Conservation (phyloP, 2,113 vertebrate genomes). For the Origma solitaria region DNA sequence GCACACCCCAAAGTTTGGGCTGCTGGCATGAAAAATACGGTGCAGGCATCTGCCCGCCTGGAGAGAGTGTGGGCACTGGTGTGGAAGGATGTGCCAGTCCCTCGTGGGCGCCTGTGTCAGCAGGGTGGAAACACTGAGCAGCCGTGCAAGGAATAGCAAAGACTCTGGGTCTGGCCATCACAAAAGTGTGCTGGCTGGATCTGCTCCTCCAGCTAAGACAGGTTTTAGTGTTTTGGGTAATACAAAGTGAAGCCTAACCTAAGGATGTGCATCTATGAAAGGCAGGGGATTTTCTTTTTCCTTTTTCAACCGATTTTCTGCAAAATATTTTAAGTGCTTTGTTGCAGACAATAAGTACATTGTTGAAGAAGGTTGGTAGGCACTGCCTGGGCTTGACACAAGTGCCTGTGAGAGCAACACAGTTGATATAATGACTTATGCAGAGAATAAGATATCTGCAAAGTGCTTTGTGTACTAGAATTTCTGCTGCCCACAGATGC, state of each 20-base stretch:
- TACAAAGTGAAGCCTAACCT: not conserved
- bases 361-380: not conserved
- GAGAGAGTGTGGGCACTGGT: not conserved
- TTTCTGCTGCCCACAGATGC: not conserved
- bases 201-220: not conserved
- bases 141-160: not conserved
- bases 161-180: not conserved
- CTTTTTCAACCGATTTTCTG: not conserved
- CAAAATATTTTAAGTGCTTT: not conserved
- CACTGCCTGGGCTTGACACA: not conserved
- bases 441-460: not conserved
- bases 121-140: not conserved
- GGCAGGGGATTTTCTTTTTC: not conserved
- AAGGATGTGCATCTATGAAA: not conserved
- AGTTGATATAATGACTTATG: not conserved
- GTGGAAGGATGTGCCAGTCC: not conserved
- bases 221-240: not conserved
- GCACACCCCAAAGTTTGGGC: not conserved
- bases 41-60: not conserved
- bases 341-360: not conserved
- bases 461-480: not conserved
- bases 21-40: not conserved
- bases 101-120: fast-evolving
- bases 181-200: not conserved
- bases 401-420: not conserved